Evolutionary conservation across 2,888 invertebrate species (phyloP), one percentile per base, ranked within the genome.

Genomic region (Rhamphomyia laevipes): DNA sequence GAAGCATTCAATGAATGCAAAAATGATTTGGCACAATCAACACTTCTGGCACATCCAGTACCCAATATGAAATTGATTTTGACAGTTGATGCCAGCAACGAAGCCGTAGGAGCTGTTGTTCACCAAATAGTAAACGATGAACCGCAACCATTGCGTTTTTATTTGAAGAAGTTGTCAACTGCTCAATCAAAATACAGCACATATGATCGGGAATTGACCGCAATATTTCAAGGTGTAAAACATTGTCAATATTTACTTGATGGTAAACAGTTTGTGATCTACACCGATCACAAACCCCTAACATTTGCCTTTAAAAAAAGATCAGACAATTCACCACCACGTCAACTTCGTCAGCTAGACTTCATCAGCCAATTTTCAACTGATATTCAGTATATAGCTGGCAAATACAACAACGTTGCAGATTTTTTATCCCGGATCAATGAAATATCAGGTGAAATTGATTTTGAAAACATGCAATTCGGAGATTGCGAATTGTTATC

Each of bases 1-100:
- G 11, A 9, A 30, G 30, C 30, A 9, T 30, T 30, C 11, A 30
- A 30, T 30, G 7, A 30, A 30, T 30, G 30, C 11, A 30, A 30
- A 30, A 30, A 30, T 30, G 30, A 9, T 30, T 30, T 30, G 11
- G 30, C 30, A 30, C 30, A 30, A 30, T 4, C 38, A 4, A 15
- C 16, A n/a, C 5, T 15, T 12, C 15, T 38, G 15, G 46, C 48
- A 9, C 41, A 48, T 46, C 50, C 50, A 17, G 15, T 21, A 16
- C 11, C 6, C 21, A 38, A 44, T n/a, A 45, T 47, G 16, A 43
- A 47, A 31, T 15, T 51, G 9, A 35, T 45, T 2, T 44, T 53
- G 9, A 21, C 23, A 37, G 46, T 46, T 31, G 53, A n/a, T n/a
- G n/a, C n/a, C n/a, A n/a, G n/a, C n/a, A n/a, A n/a, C n/a, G n/a